phyloP scores from a whole-genome alignment of 2,113 vertebrate species.

The Eptesicus fuscus region DNA sequence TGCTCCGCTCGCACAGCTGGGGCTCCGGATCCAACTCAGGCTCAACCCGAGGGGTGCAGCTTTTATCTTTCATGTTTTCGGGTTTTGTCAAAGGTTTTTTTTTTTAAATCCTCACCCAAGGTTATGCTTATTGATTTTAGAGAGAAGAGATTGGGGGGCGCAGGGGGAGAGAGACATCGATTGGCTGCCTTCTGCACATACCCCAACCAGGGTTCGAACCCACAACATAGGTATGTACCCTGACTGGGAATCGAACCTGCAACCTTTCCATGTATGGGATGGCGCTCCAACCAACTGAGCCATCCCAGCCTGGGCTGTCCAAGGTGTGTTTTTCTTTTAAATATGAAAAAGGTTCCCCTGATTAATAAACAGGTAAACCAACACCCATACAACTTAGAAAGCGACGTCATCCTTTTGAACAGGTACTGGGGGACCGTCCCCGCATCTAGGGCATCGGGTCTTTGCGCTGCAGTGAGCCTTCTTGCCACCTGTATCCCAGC shows the following conservation, averaged over 20 bases:
- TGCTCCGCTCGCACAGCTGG: not conserved
- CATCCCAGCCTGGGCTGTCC: not conserved
- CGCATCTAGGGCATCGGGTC: not conserved
- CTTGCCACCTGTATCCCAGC: rapidly evolving
- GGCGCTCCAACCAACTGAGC: not conserved
- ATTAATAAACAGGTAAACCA: not conserved
- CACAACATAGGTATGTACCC: not conserved
- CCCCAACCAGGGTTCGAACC: not conserved
- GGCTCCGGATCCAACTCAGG: not conserved
- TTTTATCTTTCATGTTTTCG: not conserved
- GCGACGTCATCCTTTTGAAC: not conserved
- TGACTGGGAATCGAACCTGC: not conserved
- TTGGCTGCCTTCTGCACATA: not conserved
- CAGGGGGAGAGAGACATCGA: not conserved
- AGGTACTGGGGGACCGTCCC: not conserved
- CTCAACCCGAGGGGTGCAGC: not conserved
- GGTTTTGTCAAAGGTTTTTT: not conserved
- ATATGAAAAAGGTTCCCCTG: not conserved
- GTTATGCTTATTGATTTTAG: not conserved
- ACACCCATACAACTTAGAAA: not conserved
- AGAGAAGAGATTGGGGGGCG: not conserved
- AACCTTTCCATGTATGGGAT: not conserved
- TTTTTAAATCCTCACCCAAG: not conserved
- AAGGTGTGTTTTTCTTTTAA: not conserved
- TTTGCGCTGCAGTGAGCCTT: rapidly evolving